phyloP scores from a whole-genome alignment of 2,797 vertebrate genomes.

The Sus cebifrons region DNA sequence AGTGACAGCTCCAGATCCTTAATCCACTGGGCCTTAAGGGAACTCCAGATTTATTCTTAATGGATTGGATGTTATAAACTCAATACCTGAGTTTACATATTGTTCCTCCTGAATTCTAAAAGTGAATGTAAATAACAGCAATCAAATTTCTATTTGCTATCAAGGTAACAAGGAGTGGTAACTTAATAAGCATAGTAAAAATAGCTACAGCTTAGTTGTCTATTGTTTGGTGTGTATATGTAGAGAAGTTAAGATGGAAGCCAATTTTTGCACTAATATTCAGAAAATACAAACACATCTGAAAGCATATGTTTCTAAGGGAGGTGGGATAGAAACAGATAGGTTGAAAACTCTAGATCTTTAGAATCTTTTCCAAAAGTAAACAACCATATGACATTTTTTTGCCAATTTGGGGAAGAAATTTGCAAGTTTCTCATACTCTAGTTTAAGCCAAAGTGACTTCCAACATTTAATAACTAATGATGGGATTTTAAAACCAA shows the following conservation, averaged over 20 bases:
- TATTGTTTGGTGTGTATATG: background rate
- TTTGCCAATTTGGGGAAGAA: background rate
- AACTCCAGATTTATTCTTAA: too few species aligned
- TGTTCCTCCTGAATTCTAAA: background rate
- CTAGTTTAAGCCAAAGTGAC: background rate
- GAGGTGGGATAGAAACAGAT: background rate
- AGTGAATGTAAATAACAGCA: background rate
- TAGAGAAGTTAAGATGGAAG: background rate
- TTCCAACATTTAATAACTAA: background rate
- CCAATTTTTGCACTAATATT: background rate
- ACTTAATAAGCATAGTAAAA: background rate
- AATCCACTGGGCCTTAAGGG: too few species aligned
- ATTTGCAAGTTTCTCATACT: background rate
- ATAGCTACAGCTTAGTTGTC: background rate
- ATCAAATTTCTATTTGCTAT: background rate
- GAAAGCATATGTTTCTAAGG: background rate
- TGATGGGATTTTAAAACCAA: background rate
- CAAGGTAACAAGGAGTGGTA: background rate
- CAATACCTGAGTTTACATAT: background rate
- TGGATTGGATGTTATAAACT: background rate
- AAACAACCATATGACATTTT: background rate
- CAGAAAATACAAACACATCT: background rate
- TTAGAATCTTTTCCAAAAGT: background rate
- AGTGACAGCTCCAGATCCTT: too few species aligned
- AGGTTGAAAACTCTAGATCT: background rate